Evolutionary conservation across 2,888 invertebrate species (phyloP).

Genomic region (Miltochrista miniata): DNA sequence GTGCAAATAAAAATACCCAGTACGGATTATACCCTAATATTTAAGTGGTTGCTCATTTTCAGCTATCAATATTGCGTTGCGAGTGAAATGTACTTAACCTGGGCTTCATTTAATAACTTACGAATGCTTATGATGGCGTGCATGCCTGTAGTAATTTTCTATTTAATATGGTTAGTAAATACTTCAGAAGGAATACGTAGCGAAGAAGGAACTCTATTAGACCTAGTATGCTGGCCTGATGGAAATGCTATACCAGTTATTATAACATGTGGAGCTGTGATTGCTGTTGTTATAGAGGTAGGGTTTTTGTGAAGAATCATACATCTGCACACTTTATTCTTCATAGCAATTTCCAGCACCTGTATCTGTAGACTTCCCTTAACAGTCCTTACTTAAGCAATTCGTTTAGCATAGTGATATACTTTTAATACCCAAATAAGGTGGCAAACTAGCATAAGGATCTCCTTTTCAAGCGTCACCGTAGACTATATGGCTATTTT

Average conservation of each 20-base stretch:
- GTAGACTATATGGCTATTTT: too few species aligned
- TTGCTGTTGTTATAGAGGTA: constrained; percentile 76
- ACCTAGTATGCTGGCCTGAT: constrained; percentile 77
- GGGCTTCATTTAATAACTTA: constrained; percentile 76
- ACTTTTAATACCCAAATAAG: too few species aligned
- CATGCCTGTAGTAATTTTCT: constrained; percentile 76
- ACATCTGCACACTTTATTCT: too few species aligned
- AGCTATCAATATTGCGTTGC: too few species aligned
- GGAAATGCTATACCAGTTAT: constrained; percentile 77
- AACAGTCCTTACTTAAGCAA: too few species aligned
- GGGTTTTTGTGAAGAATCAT: not conserved
- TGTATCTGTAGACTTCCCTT: too few species aligned
- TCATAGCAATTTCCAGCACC: too few species aligned
- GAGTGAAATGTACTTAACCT: constrained; percentile 64
- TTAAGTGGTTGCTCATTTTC: not conserved
- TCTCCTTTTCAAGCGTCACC: too few species aligned
- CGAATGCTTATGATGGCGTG: constrained; percentile 75
- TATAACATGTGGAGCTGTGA: constrained; percentile 66
- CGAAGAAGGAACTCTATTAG: constrained; percentile 72
- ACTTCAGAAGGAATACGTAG: constrained; percentile 75
- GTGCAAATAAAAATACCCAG: too few species aligned
- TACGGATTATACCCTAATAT: not conserved
- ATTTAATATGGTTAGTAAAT: constrained; percentile 74
- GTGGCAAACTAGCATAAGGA: too few species aligned
- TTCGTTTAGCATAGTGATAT: too few species aligned